Evolutionary conservation across 2,888 invertebrate species (phyloP), one percentile per base, ranked within the genome.

Genomic region (Keiferia lycopersicella): DNA sequence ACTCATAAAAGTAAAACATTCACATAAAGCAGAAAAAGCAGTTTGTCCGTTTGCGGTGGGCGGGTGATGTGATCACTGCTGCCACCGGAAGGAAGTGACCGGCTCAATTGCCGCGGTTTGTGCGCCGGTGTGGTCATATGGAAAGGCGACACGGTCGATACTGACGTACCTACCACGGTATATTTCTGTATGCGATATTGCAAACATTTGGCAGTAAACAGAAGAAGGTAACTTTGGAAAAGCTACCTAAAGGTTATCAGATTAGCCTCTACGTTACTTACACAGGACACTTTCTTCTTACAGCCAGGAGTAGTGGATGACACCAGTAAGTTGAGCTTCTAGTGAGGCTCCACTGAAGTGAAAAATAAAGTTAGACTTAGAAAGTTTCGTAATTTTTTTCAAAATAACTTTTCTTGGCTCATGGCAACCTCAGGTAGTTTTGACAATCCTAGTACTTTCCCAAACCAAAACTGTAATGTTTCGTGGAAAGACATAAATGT

Each of bases 71-170:
- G n/a, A 45, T 45, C 45, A 45, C 30, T 22, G 58, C 11, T 22
- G 58, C 2, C 22, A n/a, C 83, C 86, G 89, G 89, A 88, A 89
- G 89, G 89, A 89, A 88, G 82, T 80, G 79, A 75, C 73, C 76
- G 79, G 83, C 80, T 87, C 86, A 84, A 88, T 89, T 87, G 87
- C 86, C 86, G 77, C 70, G 74, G 61, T 60, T 22, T 12, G 14
- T 34, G 30, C 50, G 11, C 12, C 60, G 20, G 79, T 76, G 80
- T 79, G 81, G 78, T 81, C 83, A 80, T 78, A 78, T 81, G 77
- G 78, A 78, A 80, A 80, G 77, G 71, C 71, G 70, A 73, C 65
- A 61, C 76, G 79, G 82, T 83, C 83, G 78, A 82, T 83, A 76
- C 53, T 60, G 41, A 56, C 45, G 61, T 48, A 73, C 73, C 71